These are phyloP conservation scores for Drosophila tropicalis DNA, from an alignment of 1,140 invertebrate species.

Conservation along the genomic window DNA sequence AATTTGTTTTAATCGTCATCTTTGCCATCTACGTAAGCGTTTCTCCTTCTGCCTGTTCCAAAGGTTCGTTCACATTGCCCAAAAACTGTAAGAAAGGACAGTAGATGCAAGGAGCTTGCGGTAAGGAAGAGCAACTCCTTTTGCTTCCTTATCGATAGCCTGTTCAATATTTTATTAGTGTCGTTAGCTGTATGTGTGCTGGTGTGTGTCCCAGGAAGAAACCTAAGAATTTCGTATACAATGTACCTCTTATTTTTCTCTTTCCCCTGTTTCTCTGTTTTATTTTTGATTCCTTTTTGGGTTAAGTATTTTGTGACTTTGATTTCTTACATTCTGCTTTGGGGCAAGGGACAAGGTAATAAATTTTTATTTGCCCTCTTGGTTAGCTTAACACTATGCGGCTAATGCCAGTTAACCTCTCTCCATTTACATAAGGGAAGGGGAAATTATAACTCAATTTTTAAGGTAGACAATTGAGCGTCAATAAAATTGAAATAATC, in stretches of 20 bases:
- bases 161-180: constrained; percentile 81
- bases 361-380: constrained; percentile 65
- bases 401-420: constrained; percentile 32
- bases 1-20: constrained; percentile 82
- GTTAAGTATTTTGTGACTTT: constrained; percentile 44
- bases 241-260: constrained; percentile 13
- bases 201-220: background rate
- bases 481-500: constrained; percentile 17
- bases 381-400: constrained; percentile 29
- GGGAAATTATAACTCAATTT: constrained; percentile 30
- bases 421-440: constrained; percentile 26
- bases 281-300: constrained; percentile 14
- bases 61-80: constrained; percentile 68
- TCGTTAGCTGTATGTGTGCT: constrained; percentile 52
- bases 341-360: constrained; percentile 37
- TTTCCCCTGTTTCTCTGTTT: background rate
- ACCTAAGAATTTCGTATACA: background rate
- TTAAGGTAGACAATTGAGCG: constrained; percentile 53
- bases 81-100: background rate
- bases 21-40: constrained; percentile 75
- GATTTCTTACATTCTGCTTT: constrained; percentile 50
- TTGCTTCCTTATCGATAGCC: constrained; percentile 76
- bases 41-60: constrained; percentile 15
- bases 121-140: constrained; percentile 48
- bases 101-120: background rate